phyloP scores from a whole-genome alignment of 1,140 invertebrate genomes.

The Monochamus saltuarius region DNA sequence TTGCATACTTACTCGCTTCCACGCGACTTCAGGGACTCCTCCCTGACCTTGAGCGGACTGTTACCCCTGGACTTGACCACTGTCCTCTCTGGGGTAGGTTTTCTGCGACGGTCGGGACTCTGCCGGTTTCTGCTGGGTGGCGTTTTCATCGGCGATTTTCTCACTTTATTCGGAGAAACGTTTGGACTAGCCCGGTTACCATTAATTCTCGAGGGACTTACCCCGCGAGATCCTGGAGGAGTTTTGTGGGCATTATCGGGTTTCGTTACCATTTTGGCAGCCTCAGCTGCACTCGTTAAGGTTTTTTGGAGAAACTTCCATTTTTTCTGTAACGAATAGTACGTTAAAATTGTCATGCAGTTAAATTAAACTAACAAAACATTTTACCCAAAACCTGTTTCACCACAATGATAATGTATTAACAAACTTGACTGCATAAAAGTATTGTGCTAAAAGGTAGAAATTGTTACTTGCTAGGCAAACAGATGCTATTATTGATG shows the following conservation, averaged over 20 bases:
- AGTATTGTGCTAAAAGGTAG: too few species aligned
- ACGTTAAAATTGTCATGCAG: not conserved
- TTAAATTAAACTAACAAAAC: too few species aligned
- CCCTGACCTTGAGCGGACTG: slow-evolving; percentile 36
- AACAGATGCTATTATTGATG: too few species aligned
- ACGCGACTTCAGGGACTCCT: slow-evolving; percentile 37
- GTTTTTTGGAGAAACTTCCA: not conserved
- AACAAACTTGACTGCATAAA: too few species aligned
- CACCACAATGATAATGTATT: too few species aligned
- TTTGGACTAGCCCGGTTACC: slow-evolving; percentile 7
- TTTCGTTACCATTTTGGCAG: slow-evolving; percentile 39
- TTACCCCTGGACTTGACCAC: slow-evolving; percentile 37
- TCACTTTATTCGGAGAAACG: slow-evolving; percentile 7
- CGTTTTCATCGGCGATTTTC: slow-evolving; percentile 8
- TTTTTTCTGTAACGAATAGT: not conserved
- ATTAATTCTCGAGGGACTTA: slow-evolving; percentile 34
- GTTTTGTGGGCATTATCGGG: slow-evolving; percentile 35
- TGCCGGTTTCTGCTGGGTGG: slow-evolving; percentile 5
- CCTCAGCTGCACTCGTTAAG: not conserved
- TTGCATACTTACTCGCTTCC: slow-evolving; percentile 52
- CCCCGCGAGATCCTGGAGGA: slow-evolving; percentile 38
- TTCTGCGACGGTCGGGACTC: slow-evolving; percentile 29
- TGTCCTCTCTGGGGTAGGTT: slow-evolving; percentile 15
- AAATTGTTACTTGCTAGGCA: too few species aligned
- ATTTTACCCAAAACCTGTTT: too few species aligned